Base-by-base conservation (phyloP, 2,888 invertebrate species). In the Myopa testacea region DNA sequence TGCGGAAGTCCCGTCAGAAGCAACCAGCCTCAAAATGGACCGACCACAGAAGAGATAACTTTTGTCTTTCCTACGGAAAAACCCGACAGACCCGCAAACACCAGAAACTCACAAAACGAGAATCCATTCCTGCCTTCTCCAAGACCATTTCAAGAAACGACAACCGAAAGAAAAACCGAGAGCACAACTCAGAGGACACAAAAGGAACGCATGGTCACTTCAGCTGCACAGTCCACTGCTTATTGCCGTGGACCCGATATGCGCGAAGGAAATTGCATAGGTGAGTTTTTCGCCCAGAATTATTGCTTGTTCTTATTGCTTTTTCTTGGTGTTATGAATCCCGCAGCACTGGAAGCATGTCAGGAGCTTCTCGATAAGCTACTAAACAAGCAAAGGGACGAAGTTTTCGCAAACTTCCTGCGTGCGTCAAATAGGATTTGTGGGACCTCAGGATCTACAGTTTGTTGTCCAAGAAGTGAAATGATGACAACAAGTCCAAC, bases 341-440 rank as follows among this genome's bases (percentile, higher is more conserved):
- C 37, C 26, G 1, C 65, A 88, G 87, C 84, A 4, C 81, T 89
- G 16, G 82, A 80, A 19, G 79, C 82, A 7, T 89, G 89, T 52
- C 73, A 78, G 1, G 10, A 80, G 3, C 69, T 89, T 37, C 16
- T 86, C 0, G 82, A 79, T 5, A 83, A 85, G 6, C 78, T 89
- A 3, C 75, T 76, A 7, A 7, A 65, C 0, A 86, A 83, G 62
- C 84, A 84, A 50, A 80, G 34, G 3, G 88, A 89, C 80, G 37
- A 76, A 1, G 79, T 62, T 1, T 88, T 86, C 55, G 82, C 82
- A 2, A 82, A 82, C 6, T 86, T 81, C 34, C 68, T 89, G 45
- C 81, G 84, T 16, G 81, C 82, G 6, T 89, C 89, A 0, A 87
- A 89, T 78, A 50, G 73, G 10, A 79, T 87, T 6, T 89, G 89